Evolutionary conservation across 2,888 invertebrate species (phyloP), one percentile per base, ranked within the genome.

Genomic region (Himalopsyche japonica): DNA sequence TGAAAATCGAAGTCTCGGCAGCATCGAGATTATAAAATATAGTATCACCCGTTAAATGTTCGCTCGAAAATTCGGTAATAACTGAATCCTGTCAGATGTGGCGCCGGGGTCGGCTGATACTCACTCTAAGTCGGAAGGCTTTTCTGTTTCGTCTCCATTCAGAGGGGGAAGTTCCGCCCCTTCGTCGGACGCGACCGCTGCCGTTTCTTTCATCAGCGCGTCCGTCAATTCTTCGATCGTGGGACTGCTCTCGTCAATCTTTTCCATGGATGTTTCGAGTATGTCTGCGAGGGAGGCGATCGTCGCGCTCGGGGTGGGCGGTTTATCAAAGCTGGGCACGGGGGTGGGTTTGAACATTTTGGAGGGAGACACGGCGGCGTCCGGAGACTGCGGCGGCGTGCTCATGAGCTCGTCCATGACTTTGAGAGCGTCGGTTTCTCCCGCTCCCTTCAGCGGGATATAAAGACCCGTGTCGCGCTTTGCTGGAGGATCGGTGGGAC

Each of bases 291-390:
- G 64, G 34, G 84, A 78, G 24, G 80, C 78, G 32, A 49, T 77
- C 4, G 84, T 82, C 8, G 86, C 82, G 37, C 78, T 82, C 0
- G 87, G 87, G 8, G 87, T 87, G 4, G 86, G 86, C 1, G 87
- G 87, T 48, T 87, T 87, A 20, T 87, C 87, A 76, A 87, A 87
- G 47, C 87, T 87, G 18, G 87, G 87, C 18, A 84, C 87, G 30
- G 87, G 87, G 18, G 87, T 87, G 7, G 87, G 87, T n/a, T 79
- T 57, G 79, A 87, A 87, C 80, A 82, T 82, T 77, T 86, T 86
- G 20, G 80, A 27, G 4, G 87, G 84, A 20, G 81, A 81, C 0
- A 48, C 57, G 30, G 57, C 37, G 6, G 77, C 81, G 18, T 82
- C 80, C 5, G 82, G 79, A 4, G 85, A 78, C 12, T 80, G 47